phyloP scores from a whole-genome alignment of 2,888 invertebrate species.

The Chymomyza procnemis region DNA sequence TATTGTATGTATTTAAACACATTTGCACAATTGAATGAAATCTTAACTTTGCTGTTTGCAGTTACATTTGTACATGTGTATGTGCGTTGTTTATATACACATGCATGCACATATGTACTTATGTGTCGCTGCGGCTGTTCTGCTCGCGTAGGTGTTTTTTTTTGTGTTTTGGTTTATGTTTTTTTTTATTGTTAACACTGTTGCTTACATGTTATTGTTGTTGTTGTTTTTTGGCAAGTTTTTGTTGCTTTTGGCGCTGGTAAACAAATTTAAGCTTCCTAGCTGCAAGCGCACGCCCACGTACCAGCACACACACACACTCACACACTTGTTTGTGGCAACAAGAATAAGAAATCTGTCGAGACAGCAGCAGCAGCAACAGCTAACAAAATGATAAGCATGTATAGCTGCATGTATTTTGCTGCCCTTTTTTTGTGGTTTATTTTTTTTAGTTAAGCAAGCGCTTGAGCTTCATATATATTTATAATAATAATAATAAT shows the following conservation, averaged over 20 bases:
- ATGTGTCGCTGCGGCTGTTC: not conserved
- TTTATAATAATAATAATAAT: not conserved
- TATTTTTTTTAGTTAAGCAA: not conserved
- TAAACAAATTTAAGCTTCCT: not conserved
- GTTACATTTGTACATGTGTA: not conserved
- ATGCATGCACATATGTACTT: not conserved
- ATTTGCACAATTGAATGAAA: constrained; percentile 16
- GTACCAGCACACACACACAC: constrained; percentile 1
- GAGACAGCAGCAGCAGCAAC: too few species aligned
- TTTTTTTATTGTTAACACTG: not conserved
- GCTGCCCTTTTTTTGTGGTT: too few species aligned
- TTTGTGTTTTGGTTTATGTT: not conserved
- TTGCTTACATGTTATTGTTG: not conserved
- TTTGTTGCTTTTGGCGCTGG: constrained; percentile 1
- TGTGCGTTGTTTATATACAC: not conserved
- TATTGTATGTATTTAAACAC: not conserved
- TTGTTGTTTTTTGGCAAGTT: not conserved
- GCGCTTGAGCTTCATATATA: not conserved
- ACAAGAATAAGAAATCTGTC: constrained; percentile 13
- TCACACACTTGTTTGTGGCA: constrained; percentile 5
- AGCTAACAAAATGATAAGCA: not conserved
- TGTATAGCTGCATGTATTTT: too few species aligned
- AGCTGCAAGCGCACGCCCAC: constrained; percentile 6
- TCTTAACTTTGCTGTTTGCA: constrained; percentile 1
- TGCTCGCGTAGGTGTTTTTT: constrained; percentile 4